Conservation (phyloP, 2,888 invertebrate species). For the Aromia moschata region DNA sequence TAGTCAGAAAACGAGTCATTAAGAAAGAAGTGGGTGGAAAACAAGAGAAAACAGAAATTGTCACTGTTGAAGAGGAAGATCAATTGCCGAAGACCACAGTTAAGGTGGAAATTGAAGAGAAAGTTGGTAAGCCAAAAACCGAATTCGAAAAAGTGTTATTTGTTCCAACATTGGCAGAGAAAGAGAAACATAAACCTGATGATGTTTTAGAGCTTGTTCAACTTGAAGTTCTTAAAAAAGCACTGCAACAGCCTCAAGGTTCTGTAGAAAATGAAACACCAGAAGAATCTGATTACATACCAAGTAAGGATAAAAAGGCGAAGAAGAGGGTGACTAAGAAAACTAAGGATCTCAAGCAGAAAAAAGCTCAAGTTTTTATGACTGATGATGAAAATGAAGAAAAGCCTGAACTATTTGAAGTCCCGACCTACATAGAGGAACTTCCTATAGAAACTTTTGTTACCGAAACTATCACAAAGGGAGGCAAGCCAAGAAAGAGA, state of each 20-base stretch:
- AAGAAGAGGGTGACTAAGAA: background rate
- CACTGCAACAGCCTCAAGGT: background rate
- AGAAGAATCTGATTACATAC: background rate
- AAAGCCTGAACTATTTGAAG: constrained; percentile 26
- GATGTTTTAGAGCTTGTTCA: constrained; percentile 17
- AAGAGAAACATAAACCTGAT: constrained; percentile 47
- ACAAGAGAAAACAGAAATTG: constrained; percentile 53
- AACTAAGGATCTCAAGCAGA: background rate
- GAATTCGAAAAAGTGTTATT: constrained; percentile 51
- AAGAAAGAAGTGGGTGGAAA: constrained; percentile 56
- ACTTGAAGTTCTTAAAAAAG: constrained; percentile 17
- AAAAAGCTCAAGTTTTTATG: background rate
- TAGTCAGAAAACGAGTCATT: constrained; percentile 52
- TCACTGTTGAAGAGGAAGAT: constrained; percentile 49
- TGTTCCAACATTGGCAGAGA: constrained; percentile 56
- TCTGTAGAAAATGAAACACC: background rate
- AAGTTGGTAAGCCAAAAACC: constrained; percentile 47
- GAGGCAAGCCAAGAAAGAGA: constrained; percentile 41
- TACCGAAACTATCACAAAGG: constrained; percentile 25
- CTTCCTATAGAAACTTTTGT: constrained; percentile 33
- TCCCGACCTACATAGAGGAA: constrained; percentile 18
- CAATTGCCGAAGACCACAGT: constrained; percentile 48
- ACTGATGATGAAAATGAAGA: constrained; percentile 40
- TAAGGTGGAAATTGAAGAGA: constrained; percentile 39
- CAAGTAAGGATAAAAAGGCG: background rate